A percentile compares a stretch with the other conserved stretches of the same genome.
Evolutionary conservation across 2,888 invertebrate species (phyloP).

Genomic region (Mesorhabditis spiculigera): DNA sequence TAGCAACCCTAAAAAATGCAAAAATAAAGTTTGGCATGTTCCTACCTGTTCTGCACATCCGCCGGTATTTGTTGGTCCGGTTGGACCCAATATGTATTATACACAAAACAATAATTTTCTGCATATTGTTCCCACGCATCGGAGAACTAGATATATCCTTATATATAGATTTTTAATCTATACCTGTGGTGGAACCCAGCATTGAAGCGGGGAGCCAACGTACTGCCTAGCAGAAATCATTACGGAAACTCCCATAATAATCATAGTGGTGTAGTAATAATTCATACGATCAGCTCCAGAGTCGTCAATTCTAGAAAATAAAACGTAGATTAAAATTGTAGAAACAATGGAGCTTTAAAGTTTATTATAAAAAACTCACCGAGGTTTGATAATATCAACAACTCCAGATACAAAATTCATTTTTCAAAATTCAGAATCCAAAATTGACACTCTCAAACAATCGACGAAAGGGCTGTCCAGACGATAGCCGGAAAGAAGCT

Average conservation of each 20-base stretch:
- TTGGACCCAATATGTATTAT: constrained; percentile 55
- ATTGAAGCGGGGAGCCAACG: constrained; percentile 56
- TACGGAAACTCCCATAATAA: constrained; percentile 42
- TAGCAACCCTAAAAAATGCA: constrained; percentile 32
- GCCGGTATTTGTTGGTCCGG: constrained; percentile 47
- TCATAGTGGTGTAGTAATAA: constrained; percentile 52
- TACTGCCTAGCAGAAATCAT: constrained; percentile 49
- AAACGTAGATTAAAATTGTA: not conserved
- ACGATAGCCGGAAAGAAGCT: too few species aligned
- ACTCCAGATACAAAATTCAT: constrained; percentile 3
- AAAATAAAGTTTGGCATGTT: not conserved
- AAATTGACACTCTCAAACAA: not conserved
- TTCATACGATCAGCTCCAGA: constrained; percentile 48
- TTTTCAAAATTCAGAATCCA: not conserved
- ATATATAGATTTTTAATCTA: not conserved
- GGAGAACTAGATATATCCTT: constrained; percentile 32
- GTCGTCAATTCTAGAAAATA: constrained; percentile 30
- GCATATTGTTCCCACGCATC: constrained; percentile 55
- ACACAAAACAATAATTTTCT: constrained; percentile 56
- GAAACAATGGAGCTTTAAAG: not conserved
- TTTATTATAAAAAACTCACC: not conserved
- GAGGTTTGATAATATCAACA: not conserved
- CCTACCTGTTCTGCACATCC: constrained; percentile 37
- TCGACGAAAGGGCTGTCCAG: not conserved
- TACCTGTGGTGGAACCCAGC: constrained; percentile 54